Base-by-base conservation (phyloP, 2,888 invertebrate genomes). In the Drosophila robusta region DNA sequence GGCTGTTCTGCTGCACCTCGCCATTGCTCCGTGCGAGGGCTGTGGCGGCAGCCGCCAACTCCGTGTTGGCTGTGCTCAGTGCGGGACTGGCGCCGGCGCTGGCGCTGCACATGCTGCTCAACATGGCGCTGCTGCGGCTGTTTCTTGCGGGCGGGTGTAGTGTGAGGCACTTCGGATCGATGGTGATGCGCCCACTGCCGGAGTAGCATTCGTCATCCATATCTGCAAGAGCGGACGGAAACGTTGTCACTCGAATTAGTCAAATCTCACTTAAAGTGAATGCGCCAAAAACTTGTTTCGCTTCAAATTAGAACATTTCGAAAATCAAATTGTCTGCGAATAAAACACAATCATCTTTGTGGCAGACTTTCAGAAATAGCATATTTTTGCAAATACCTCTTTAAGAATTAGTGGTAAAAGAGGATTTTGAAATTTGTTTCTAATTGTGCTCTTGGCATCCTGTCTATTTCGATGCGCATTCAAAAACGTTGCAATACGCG, bases 141-240 rank as follows among this genome's bases (percentile, higher is more conserved):
- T 69, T 71, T 73, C 69, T 79, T 57, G 71, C 74, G 57, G 81
- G 71, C 55, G 69, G 74, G 75, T 89, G 81, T 61, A 90, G 78
- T 62, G 80, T 85, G 36, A 90, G 76, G 73, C 88, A 89, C 75
- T 90, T 90, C 34, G 90, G 89, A 78, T 90, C 90, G 55, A 90
- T 89, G 62, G 88, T 82, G 71, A 85, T 79, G 57, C 85, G 85
- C 49, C 78, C 92, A 72, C 92, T 93, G 62, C 95, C 95, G 64
- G 96, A 96, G 92, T 96, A 97, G 92, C 96, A 96, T 91, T 97
- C 97, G 88, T 97, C 97, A 92, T 97, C 97, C 95, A 97, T 96
- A 89, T 97, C 97, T 97, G 93, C 6, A 65, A 77, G 5, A 36
- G 36, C 26, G 36, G 14, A 9, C n/a, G 52, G 6, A 50, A 46